Evolutionary conservation across 2,888 invertebrate genomes (phyloP), one percentile per base, ranked within the genome.

Genomic region (Drosophila mercatorum): DNA sequence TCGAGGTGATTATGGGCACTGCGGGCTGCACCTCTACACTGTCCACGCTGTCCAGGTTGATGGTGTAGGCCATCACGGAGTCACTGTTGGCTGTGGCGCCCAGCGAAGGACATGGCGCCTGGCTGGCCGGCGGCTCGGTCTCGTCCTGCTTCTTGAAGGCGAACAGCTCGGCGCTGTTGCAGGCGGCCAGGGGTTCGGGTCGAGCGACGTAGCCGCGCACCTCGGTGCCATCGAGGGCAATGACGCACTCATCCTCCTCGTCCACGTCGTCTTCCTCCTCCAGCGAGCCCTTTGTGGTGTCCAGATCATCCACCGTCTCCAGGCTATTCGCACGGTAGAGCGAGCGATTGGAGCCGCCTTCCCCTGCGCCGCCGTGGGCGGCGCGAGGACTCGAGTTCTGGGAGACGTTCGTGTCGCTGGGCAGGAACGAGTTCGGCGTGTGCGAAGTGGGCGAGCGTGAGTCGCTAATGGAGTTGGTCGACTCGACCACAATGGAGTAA

Each of bases 31-130:
- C 11, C 2, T 31, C 59, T 0, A 41, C 46, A 53, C 75, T 69
- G 5, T 71, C 71, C 5, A 47, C 59, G 69, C 77, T 86, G 36
- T 86, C 83, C 56, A 82, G 26, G 31, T 74, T 77, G 7, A 82
- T 81, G 40, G 85, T 84, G 1, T 72, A 72, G 4, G 66, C 70
- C 52, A 58, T 41, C 7, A 72, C 57, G 0, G 82, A 82, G 8
- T 83, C 87, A 43, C 87, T 86, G n/a, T 83, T 83, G 11, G 70
- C 87, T 6, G 88, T 83, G 26, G 81, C 88, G 11, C 68, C 81
- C 34, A 67, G 12, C 0, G 81, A 81, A 0, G 65, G 49, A 3
- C 70, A 70, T 17, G 62, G 46, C 26, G 12, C 6, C 4, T 28
- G 46, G 14, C n/a, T 41, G 14, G 17, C 26, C 6, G n/a, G n/a